These are phyloP conservation scores for Bombus difficillimus DNA, from an alignment of 1,140 invertebrate genomes.

Conservation along the genomic window DNA sequence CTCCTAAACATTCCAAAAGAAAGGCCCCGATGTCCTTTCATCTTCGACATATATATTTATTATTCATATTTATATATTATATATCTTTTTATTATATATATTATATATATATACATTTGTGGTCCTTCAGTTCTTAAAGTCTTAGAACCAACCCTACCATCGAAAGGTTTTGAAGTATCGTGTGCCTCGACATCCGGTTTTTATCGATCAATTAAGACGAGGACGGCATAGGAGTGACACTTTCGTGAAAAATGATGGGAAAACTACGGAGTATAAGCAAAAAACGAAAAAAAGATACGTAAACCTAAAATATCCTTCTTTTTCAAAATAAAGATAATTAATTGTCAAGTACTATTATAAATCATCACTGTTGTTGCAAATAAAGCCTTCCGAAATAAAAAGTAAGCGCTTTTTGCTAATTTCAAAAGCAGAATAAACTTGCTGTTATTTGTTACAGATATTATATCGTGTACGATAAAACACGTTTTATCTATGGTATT, in stretches of 20 bases:
- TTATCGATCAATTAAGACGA: slow-evolving; percentile 28
- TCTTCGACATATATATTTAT: background rate
- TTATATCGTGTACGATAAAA: background rate
- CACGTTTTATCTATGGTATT: background rate
- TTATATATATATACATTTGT: background rate
- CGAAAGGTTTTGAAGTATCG: background rate
- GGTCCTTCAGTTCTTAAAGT: background rate
- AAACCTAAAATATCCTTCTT: background rate
- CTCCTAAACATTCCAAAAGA: no score
- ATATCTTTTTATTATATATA: background rate
- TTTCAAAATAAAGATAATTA: background rate
- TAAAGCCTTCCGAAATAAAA: background rate
- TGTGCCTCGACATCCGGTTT: background rate
- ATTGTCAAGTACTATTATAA: background rate
- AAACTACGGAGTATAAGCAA: no score
- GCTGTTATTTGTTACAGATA: background rate
- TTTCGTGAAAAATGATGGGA: slow-evolving; percentile 17
- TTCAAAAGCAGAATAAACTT: background rate
- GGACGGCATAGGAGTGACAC: background rate
- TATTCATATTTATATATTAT: background rate
- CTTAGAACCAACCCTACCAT: background rate
- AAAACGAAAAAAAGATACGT: background rate
- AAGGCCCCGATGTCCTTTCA: no score
- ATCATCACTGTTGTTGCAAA: background rate
- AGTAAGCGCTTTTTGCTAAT: background rate